A percentile compares a stretch with the other conserved stretches of the same genome.
Conservation (phyloP, 2,888 invertebrate species). For the Rhyacophila evoluta region DNA sequence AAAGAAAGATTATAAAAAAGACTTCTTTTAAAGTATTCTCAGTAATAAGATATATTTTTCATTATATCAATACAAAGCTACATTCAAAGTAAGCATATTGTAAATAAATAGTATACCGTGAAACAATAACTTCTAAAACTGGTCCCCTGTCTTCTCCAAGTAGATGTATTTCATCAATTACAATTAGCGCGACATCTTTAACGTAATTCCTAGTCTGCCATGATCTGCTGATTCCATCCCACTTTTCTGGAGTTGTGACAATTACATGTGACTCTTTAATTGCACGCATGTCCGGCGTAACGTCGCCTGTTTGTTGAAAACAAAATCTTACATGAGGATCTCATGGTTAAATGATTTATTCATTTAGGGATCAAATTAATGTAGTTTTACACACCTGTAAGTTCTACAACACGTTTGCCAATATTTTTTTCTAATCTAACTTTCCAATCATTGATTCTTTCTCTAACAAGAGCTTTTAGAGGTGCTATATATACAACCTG, state of each 20-base stretch:
- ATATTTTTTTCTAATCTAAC: conserved; percentile 79
- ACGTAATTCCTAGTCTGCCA: conserved; percentile 99
- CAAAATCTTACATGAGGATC: too few species aligned
- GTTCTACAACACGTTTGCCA: conserved; percentile 89
- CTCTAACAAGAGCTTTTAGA: conserved; percentile 95
- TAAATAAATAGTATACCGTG: too few species aligned
- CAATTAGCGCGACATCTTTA: conserved; percentile 87
- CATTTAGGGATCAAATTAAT: background rate
- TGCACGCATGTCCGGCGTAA: conserved; percentile 86
- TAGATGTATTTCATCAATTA: conserved; percentile 99
- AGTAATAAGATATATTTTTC: too few species aligned
- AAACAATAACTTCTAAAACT: conserved; percentile 97
- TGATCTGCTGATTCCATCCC: conserved; percentile 98
- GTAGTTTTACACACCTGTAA: conserved; percentile 81
- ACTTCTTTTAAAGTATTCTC: too few species aligned
- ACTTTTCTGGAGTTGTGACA: conserved; percentile 99
- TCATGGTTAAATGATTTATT: too few species aligned
- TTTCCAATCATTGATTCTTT: conserved; percentile 96
- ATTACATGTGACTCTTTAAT: conserved; percentile 91
- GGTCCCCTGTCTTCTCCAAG: conserved; percentile 92
- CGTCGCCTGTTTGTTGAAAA: conserved; percentile 64
- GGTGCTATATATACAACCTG: conserved; percentile 98
- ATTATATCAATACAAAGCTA: too few species aligned
- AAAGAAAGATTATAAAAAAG: too few species aligned
- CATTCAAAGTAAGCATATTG: too few species aligned